Percentiles rank a stretch among this genome's conserved stretches.
Evolutionary conservation across 2,888 invertebrate genomes (phyloP).

Genomic region (Scaptomyza caliginosa): DNA sequence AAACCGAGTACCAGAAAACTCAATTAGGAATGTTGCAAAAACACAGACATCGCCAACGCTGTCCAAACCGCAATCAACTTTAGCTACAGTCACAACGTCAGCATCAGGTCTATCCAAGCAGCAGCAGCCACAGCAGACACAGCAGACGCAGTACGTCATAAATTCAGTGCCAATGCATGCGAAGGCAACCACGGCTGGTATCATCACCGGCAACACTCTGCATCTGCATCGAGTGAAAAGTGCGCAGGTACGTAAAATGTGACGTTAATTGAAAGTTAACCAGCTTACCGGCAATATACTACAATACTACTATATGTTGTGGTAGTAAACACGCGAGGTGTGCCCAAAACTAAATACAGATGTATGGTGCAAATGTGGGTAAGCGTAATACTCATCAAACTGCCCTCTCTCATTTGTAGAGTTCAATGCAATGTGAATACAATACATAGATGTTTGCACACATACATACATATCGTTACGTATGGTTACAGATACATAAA

Average conservation of each 20-base stretch:
- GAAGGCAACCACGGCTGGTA: conserved; percentile 68
- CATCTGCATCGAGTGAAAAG: conserved; percentile 65
- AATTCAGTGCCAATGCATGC: conserved; percentile 72
- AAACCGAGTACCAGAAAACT: conserved; percentile 74
- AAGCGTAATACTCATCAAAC: conserved; percentile 6
- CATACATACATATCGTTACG: conserved; percentile 16
- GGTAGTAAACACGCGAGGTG: not conserved
- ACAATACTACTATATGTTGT: too few species aligned
- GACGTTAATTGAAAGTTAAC: conserved; percentile 62
- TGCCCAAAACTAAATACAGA: not conserved
- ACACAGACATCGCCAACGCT: conserved; percentile 42
- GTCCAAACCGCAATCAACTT: not conserved
- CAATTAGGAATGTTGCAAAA: conserved; percentile 72
- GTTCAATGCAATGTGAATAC: conserved; percentile 4
- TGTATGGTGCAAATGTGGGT: not conserved
- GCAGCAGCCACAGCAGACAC: conserved; percentile 27
- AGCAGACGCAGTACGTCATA: conserved; percentile 73
- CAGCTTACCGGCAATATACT: conserved; percentile 21
- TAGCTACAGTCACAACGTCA: conserved; percentile 19
- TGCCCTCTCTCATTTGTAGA: conserved; percentile 26
- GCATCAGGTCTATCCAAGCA: conserved; percentile 29
- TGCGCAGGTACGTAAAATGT: conserved; percentile 69
- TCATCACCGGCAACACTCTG: conserved; percentile 67
- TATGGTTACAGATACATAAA: not conserved
- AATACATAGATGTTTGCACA: conserved; percentile 1